Evolutionary conservation across 2,113 vertebrate species (phyloP).

Genomic region (Plotosus lineatus): DNA sequence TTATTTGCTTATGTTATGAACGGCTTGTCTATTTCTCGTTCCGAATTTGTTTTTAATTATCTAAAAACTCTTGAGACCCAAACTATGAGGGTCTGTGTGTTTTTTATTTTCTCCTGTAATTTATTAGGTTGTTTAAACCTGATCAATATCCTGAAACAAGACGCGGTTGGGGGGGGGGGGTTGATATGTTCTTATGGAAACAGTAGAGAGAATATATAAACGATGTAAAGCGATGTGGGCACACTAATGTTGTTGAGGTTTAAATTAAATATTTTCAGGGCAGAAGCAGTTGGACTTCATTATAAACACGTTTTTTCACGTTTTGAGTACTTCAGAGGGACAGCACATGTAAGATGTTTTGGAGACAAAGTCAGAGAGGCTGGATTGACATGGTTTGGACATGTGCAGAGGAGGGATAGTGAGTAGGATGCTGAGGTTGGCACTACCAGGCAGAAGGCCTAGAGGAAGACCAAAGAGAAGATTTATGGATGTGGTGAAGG

Average conservation of each 20-base stretch:
- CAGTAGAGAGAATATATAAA: background rate
- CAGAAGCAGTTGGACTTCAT: too few relatives aligned
- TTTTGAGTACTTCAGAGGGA: too few relatives aligned
- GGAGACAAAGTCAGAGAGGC: too few relatives aligned
- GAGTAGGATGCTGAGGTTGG: too few relatives aligned
- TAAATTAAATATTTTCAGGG: background rate
- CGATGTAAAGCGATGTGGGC: too few relatives aligned
- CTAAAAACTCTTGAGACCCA: background rate
- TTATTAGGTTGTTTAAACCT: background rate
- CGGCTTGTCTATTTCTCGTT: background rate
- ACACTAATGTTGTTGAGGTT: background rate
- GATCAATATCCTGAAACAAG: background rate
- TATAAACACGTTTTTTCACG: too few relatives aligned
- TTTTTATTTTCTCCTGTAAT: background rate
- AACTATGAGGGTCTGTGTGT: background rate
- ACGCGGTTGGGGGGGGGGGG: background rate
- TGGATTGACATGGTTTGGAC: too few relatives aligned
- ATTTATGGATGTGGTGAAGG: too few relatives aligned
- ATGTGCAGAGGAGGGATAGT: too few relatives aligned
- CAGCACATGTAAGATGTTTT: too few relatives aligned
- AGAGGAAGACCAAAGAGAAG: too few relatives aligned
- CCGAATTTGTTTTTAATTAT: background rate
- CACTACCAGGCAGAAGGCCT: too few relatives aligned
- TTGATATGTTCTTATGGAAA: background rate
- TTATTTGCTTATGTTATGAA: constrained; percentile 29